These are phyloP conservation scores for Nothocercus julius DNA, from an alignment of 2,113 vertebrate genomes.

Conservation along the genomic window DNA sequence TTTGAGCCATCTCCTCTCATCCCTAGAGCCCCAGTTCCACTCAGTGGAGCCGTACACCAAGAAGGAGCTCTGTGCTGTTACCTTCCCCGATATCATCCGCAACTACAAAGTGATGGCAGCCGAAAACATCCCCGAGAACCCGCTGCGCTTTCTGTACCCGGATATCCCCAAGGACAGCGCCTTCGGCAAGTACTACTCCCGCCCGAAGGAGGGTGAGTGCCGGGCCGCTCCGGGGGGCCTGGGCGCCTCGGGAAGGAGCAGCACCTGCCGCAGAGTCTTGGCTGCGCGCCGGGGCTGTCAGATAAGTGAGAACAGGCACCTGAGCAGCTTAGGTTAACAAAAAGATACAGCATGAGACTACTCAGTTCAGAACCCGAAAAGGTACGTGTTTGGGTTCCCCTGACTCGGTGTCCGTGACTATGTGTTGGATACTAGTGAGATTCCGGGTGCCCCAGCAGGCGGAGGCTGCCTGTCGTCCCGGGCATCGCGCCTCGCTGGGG, in stretches of 20 bases:
- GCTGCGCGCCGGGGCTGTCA: background rate
- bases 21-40: slow-evolving; percentile 85
- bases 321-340: background rate
- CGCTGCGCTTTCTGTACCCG: slow-evolving; percentile 91
- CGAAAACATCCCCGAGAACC: slow-evolving; percentile 95
- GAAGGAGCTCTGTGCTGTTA: slow-evolving; percentile 91
- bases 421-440: background rate
- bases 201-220: slow-evolving; percentile 88
- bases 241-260: background rate
- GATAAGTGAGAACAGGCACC: background rate
- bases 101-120: slow-evolving; percentile 97
- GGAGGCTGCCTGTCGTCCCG: fast-evolving
- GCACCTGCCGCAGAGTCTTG: background rate
- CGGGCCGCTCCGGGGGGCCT: too few relatives aligned
- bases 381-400: too few relatives aligned
- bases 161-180: slow-evolving; percentile 90
- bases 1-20: background rate
- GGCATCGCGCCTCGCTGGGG: background rate
- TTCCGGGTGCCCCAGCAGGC: background rate
- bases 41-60: slow-evolving; percentile 96
- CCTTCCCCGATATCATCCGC: slow-evolving; percentile 94
- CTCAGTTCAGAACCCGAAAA: background rate
- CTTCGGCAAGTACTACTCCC: slow-evolving; percentile 96
- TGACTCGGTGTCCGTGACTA: background rate
- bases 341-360: too few relatives aligned